Evolutionary conservation across 2,797 vertebrate species (phyloP).

Genomic region (Hypotaenidia okinawae): DNA sequence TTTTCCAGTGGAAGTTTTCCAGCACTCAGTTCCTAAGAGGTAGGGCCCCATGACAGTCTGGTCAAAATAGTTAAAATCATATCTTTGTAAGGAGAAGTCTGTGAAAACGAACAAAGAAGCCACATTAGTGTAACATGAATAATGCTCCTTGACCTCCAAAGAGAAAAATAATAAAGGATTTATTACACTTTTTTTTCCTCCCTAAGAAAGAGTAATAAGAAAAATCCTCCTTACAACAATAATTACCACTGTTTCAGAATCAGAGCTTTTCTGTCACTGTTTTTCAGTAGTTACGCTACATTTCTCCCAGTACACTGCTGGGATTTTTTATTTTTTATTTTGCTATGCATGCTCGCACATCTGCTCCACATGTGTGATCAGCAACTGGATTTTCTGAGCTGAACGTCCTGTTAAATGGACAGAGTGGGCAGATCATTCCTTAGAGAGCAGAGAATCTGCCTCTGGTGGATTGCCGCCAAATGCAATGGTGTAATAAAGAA

Average conservation of each 20-base stretch:
- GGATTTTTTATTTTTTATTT: conserved; percentile 79
- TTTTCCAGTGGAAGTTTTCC: conserved; percentile 75
- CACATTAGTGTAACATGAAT: conserved; percentile 60
- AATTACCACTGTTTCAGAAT: conserved; percentile 73
- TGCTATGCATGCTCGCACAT: conserved; percentile 80
- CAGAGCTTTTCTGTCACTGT: conserved; percentile 70
- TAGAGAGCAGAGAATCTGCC: conserved; percentile 79
- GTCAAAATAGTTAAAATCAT: conserved; percentile 73
- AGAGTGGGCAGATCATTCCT: conserved; percentile 81
- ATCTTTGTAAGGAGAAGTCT: conserved; percentile 65
- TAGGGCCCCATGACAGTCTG: conserved; percentile 67
- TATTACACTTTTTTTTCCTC: conserved; percentile 23
- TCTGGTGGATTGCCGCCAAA: conserved; percentile 80
- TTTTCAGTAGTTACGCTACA: conserved; percentile 80
- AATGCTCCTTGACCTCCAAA: conserved; percentile 59
- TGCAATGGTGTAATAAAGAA: conserved; percentile 78
- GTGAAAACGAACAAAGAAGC: conserved; percentile 64
- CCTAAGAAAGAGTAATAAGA: conserved; percentile 68
- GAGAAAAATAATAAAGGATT: conserved; percentile 68
- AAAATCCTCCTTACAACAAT: conserved; percentile 69
- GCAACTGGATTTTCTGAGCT: conserved; percentile 74
- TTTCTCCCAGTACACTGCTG: conserved; percentile 77
- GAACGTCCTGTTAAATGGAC: conserved; percentile 83
- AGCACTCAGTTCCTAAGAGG: conserved; percentile 73
- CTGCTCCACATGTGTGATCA: conserved; percentile 84